Percentiles rank a stretch among this genome's conserved stretches.
These are phyloP conservation scores for Sula dactylatra DNA, from an alignment of 2,113 vertebrate genomes.

Conservation along the genomic window DNA sequence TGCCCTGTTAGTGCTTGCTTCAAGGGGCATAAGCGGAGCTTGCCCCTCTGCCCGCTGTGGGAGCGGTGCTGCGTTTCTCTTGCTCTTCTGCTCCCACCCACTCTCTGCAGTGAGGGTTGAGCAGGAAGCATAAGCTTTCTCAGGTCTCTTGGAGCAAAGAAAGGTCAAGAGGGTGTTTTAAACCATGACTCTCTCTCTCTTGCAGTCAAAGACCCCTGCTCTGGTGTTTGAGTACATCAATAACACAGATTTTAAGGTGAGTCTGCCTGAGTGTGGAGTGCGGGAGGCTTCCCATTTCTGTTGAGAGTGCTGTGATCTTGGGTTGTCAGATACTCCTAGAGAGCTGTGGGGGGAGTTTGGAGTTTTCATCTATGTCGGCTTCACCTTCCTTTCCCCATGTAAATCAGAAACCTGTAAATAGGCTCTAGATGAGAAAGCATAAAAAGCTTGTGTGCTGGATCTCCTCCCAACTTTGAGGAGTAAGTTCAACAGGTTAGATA, in stretches of 20 bases:
- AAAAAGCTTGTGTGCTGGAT: not conserved
- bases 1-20: accelerated
- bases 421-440: not conserved
- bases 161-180: not conserved
- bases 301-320: not conserved
- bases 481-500: not conserved
- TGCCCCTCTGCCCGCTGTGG: not conserved
- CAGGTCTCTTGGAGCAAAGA: not conserved
- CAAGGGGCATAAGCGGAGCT: accelerated
- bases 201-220: slow-evolving; percentile 97
- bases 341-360: not conserved
- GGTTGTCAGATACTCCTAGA: not conserved
- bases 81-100: not conserved
- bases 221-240: slow-evolving; percentile 99
- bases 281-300: not conserved
- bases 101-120: not conserved
- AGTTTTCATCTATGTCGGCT: not conserved
- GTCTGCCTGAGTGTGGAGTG: not conserved
- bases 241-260: slow-evolving; percentile 99
- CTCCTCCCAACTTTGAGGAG: not conserved
- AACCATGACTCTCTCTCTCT: slow-evolving; percentile 29
- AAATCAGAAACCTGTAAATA: not conserved
- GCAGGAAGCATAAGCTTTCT: not conserved
- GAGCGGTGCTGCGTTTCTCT: not conserved
- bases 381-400: not conserved